Percentiles rank a stretch among this genome's conserved stretches.
Evolutionary conservation across 2,888 invertebrate genomes (phyloP).

Genomic region (Aphidius colemani): DNA sequence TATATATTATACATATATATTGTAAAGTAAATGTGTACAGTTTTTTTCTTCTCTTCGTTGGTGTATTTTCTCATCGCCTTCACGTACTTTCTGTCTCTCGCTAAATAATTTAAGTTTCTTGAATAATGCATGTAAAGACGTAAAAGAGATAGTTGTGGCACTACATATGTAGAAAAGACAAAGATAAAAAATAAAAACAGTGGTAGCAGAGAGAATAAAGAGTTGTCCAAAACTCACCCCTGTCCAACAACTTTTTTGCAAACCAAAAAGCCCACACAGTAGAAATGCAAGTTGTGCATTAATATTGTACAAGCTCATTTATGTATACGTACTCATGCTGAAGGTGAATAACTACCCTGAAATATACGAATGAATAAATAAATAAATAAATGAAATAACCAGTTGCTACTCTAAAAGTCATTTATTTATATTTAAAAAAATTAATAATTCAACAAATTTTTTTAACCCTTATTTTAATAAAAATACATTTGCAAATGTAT

Average conservation of each 20-base stretch:
- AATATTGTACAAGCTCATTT: slow-evolving; percentile 36
- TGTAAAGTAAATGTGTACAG: too few species aligned
- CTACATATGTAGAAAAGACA: not conserved
- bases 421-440: too few species aligned
- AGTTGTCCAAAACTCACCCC: not conserved
- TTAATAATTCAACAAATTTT: too few species aligned
- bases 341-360: slow-evolving; percentile 8
- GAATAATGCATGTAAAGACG: slow-evolving; percentile 40
- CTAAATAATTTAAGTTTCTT: slow-evolving; percentile 36
- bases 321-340: slow-evolving; percentile 21
- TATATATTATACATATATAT: too few species aligned
- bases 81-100: slow-evolving; percentile 15
- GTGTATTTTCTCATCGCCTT: not conserved
- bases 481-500: too few species aligned
- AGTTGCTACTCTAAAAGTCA: too few species aligned
- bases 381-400: too few species aligned
- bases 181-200: not conserved
- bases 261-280: slow-evolving; percentile 25
- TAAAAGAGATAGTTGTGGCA: slow-evolving; percentile 16
- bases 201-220: slow-evolving; percentile 10
- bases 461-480: too few species aligned
- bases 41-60: too few species aligned
- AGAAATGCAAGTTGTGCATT: slow-evolving; percentile 35
- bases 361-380: not conserved
- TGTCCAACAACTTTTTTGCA: too few species aligned